Percentiles rank a stretch among this genome's conserved stretches.
phyloP scores from a whole-genome alignment of 2,797 vertebrate genomes.

The Acipenser oxyrinchus region DNA sequence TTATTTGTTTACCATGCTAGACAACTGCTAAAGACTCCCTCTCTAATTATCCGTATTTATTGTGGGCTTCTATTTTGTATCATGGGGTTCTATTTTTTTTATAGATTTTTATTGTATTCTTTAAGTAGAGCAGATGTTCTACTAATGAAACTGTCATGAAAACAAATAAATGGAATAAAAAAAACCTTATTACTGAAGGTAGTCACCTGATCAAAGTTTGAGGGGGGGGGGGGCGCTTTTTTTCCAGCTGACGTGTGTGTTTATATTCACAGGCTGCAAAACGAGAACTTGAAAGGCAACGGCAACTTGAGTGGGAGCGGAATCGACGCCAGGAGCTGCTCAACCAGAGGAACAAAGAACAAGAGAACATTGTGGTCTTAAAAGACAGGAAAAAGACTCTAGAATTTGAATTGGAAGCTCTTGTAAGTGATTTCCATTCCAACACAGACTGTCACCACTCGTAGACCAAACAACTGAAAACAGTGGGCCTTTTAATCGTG shows the following conservation, averaged over 20 bases:
- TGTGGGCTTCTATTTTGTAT: too few species aligned
- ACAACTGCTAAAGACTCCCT: too few species aligned
- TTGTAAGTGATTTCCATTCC: constrained; percentile 56
- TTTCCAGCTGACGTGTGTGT: neutral
- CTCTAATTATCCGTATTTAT: too few species aligned
- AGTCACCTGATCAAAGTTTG: too few species aligned
- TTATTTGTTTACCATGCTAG: too few species aligned
- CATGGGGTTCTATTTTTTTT: too few species aligned
- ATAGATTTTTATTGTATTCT: too few species aligned
- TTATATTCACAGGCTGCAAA: constrained; percentile 73
- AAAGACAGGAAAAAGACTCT: constrained; percentile 94
- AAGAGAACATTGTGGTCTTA: constrained; percentile 89
- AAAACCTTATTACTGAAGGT: too few species aligned
- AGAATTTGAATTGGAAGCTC: constrained; percentile 91
- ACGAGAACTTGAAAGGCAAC: constrained; percentile 83
- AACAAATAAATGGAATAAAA: too few species aligned
- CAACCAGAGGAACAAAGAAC: constrained; percentile 87
- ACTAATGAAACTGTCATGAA: too few species aligned
- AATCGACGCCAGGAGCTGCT: constrained; percentile 87
- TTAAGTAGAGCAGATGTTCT: too few species aligned
- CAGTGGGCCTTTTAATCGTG: neutral
- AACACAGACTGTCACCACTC: too few species aligned
- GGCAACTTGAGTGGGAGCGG: constrained; percentile 78
- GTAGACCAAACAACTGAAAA: neutral
- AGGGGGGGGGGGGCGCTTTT: neutral